Evolutionary conservation across 2,797 vertebrate genomes (phyloP).

Genomic region (Phoeniculus purpureus): DNA sequence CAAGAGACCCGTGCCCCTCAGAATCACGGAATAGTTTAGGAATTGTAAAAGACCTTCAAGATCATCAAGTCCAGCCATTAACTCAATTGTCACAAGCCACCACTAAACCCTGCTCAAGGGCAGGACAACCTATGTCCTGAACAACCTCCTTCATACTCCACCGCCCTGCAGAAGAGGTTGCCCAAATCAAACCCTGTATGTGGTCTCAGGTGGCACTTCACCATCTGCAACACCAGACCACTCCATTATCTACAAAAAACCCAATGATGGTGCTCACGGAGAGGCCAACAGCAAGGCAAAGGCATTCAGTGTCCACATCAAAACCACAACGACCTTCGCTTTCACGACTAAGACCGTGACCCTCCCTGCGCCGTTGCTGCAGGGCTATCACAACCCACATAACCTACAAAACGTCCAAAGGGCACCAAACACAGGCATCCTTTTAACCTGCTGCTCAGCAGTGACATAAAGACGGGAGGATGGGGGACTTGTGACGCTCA

Average conservation of each 20-base stretch:
- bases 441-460: neutral
- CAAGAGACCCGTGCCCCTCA: too few species aligned
- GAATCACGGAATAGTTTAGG: too few species aligned
- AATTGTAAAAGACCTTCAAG: too few species aligned
- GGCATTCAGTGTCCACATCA: neutral
- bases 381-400: neutral
- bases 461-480: neutral
- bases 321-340: neutral
- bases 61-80: too few species aligned
- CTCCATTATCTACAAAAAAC: fast-evolving
- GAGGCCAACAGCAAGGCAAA: neutral
- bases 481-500: neutral
- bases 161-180: neutral
- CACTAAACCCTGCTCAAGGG: too few species aligned
- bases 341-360: neutral
- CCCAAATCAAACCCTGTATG: neutral
- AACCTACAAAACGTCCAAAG: neutral
- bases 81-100: too few species aligned
- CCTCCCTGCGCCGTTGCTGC: neutral
- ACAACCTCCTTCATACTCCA: neutral
- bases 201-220: fast-evolving
- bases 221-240: neutral
- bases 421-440: neutral
- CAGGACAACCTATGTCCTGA: neutral
- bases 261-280: neutral